phyloP scores from a whole-genome alignment of 2,888 invertebrate genomes.

The Dilophus febrilis region DNA sequence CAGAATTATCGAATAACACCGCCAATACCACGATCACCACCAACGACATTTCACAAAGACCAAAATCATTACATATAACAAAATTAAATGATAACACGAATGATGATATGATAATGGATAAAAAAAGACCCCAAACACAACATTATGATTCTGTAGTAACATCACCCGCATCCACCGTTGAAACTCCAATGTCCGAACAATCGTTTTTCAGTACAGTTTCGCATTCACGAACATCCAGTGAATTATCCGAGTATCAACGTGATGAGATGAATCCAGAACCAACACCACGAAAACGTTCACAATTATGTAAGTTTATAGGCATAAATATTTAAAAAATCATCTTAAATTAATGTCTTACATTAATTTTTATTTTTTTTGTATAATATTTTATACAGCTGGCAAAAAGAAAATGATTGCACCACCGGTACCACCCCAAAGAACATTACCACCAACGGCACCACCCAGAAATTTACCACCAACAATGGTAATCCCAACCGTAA shows the following conservation, averaged over 20 bases:
- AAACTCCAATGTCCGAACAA: too few relatives aligned
- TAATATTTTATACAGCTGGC: slow-evolving; percentile 5
- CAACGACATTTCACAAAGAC: slow-evolving; percentile 1
- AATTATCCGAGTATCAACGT: slow-evolving; percentile 6
- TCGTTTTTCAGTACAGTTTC: neutral
- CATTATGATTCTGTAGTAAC: too few relatives aligned
- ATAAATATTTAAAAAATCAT: neutral
- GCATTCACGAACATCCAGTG: slow-evolving; percentile 7
- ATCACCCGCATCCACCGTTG: too few relatives aligned
- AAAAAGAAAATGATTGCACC: slow-evolving; percentile 22
- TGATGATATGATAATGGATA: neutral
- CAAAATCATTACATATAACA: slow-evolving; percentile 3
- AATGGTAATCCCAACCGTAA: neutral
- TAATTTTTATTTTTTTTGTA: neutral
- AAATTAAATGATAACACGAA: neutral
- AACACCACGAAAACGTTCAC: slow-evolving; percentile 22
- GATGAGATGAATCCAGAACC: slow-evolving; percentile 20
- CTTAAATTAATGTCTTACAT: neutral
- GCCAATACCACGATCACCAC: neutral
- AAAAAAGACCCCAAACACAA: too few relatives aligned
- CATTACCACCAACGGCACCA: slow-evolving; percentile 15
- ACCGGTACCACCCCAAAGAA: slow-evolving; percentile 23
- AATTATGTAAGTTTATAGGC: slow-evolving; percentile 9
- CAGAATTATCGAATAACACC: neutral
- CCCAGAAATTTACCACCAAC: slow-evolving; percentile 8